Evolutionary conservation across 64 coral and sea anemone species (phyloP).

Genomic region (Stichodactyla helianthus): DNA sequence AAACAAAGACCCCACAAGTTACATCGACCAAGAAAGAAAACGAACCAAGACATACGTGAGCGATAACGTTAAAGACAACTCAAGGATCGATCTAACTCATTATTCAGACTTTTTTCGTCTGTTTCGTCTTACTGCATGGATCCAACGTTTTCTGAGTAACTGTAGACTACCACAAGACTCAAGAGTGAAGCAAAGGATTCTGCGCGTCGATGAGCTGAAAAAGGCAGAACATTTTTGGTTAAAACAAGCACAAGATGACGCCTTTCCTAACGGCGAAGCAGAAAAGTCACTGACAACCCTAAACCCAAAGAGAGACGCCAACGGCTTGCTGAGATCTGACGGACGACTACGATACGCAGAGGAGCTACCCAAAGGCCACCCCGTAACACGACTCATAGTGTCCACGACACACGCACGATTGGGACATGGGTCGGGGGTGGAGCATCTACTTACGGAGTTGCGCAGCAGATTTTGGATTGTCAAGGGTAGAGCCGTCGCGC

Average conservation of each 20-base stretch:
- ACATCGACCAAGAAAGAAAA: not conserved
- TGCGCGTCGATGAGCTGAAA: not conserved
- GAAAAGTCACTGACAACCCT: slow-evolving; percentile 29
- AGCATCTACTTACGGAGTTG: slow-evolving; percentile 64
- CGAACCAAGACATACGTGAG: not conserved
- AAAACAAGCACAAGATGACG: slow-evolving; percentile 45
- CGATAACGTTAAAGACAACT: not conserved
- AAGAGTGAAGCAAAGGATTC: not conserved
- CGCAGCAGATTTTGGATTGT: slow-evolving; percentile 62
- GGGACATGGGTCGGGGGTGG: slow-evolving; percentile 47
- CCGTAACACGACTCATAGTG: slow-evolving; percentile 49
- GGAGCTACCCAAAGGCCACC: slow-evolving; percentile 52
- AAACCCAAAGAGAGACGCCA: slow-evolving; percentile 43
- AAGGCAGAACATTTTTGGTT: slow-evolving; percentile 49
- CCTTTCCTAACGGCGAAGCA: slow-evolving; percentile 42
- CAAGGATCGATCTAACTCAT: slow-evolving; percentile 9
- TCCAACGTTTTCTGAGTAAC: slow-evolving; percentile 41
- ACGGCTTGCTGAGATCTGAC: slow-evolving; percentile 53
- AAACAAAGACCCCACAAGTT: no score
- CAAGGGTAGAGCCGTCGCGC: slow-evolving; percentile 42
- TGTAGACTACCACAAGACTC: slow-evolving; percentile 31
- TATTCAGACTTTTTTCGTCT: slow-evolving; percentile 42
- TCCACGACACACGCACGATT: slow-evolving; percentile 39
- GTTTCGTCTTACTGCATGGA: slow-evolving; percentile 47
- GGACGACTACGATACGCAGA: slow-evolving; percentile 50